These are phyloP conservation scores for Papilio polytes DNA, from an alignment of 1,140 invertebrate genomes.

Conservation along the genomic window DNA sequence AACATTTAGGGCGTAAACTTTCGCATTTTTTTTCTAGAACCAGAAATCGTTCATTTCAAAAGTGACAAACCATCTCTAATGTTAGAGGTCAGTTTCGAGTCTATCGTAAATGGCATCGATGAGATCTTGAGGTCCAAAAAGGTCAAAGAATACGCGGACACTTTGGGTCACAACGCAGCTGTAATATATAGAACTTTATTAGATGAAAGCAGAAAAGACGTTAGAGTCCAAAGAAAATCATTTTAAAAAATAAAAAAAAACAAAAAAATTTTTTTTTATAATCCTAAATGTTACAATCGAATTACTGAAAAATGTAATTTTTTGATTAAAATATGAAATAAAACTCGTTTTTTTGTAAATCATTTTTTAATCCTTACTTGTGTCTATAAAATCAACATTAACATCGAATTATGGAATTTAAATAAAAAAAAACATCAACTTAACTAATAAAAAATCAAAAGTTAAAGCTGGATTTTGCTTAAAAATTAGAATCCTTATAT, in stretches of 20 bases:
- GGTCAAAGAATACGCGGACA: constrained; percentile 46
- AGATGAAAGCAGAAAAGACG: constrained; percentile 20
- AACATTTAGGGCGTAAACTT: neutral
- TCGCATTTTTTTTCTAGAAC: constrained; percentile 52
- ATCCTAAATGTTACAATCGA: neutral
- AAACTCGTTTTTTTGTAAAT: neutral
- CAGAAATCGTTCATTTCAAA: constrained; percentile 59
- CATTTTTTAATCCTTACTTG: neutral
- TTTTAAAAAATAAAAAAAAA: neutral
- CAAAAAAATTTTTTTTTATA: neutral
- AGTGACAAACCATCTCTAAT: constrained; percentile 54
- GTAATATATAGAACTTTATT: constrained; percentile 40
- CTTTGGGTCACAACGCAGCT: constrained; percentile 42
- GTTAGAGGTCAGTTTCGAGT: constrained; percentile 52
- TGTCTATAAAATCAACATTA: neutral
- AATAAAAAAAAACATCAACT: neutral
- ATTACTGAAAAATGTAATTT: neutral
- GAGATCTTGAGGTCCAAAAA: constrained; percentile 50
- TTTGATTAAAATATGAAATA: neutral
- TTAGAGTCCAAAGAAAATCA: neutral
- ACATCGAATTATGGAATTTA: neutral
- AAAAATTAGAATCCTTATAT: neutral
- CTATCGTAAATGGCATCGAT: constrained; percentile 46
- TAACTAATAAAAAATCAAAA: neutral
- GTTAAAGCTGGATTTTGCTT: neutral